Evolutionary conservation across 2,113 vertebrate species (phyloP), one percentile per base, ranked within the genome.

Genomic region (Gadus chalcogrammus): DNA sequence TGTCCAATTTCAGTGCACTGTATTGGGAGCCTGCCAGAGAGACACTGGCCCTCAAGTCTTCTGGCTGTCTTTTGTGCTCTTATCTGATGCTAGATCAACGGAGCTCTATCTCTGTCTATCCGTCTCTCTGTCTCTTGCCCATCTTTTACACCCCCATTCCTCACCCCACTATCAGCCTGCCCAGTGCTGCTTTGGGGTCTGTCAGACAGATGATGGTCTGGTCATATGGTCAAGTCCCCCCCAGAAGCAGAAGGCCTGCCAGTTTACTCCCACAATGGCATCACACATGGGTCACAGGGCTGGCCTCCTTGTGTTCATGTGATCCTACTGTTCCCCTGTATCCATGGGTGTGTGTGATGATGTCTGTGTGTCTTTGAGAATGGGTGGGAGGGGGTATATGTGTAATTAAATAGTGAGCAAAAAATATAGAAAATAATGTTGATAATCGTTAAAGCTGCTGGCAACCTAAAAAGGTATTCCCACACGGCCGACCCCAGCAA

Each of bases 201-300:
- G 38, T 74, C 67, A 72, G 61, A 70, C 72, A 68, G 68, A 85
- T 15, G 68, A 85, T 15, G 75, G 73, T 75, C 68, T 69, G 67
- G 72, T 76, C 67, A 52, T 56, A n/a, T 60, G 68, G 84, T 88
- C 78, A 82, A 85, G 20, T 35, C 61, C 80, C 66, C 81, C 74
- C n/a, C n/a, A 78, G 74, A 66, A 74, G 68, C 64, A 69, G 76
- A 80, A 78, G 76, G 65, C 74, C 71, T 69, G 77, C 81, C 72
- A 58, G 79, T 69, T 67, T 72, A 84, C 76, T 65, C 61, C 59
- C 75, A 86, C 64, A 84, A 13, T 58, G 15, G 20, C 20, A 28
- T 24, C 5, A 5, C 60, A 20, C 72, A 80, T 81, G 68, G 85
- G 74, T 85, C 84, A 84, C 66, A 61, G 69, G 75, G 66, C 18